These are phyloP conservation scores for Tipula helvola DNA, from an alignment of 2,888 invertebrate genomes.

Conservation along the genomic window DNA sequence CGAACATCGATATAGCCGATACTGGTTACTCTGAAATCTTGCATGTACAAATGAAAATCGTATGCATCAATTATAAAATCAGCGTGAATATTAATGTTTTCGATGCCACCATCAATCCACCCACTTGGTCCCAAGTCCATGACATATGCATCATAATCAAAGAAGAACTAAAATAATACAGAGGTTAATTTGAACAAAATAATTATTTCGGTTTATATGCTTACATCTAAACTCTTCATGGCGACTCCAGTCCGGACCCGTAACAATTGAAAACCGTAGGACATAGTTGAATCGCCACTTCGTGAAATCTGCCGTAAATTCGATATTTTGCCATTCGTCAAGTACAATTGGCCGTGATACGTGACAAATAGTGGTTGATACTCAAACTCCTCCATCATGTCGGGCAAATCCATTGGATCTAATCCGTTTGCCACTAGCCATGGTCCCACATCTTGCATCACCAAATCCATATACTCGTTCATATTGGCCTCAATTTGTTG, in stretches of 20 bases:
- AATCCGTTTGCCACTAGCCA: conserved; percentile 19
- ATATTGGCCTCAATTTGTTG: conserved; percentile 11
- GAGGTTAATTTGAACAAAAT: not conserved
- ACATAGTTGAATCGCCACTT: not conserved
- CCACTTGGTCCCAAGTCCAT: conserved; percentile 9
- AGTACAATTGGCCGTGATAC: conserved; percentile 22
- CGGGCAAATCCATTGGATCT: conserved; percentile 23
- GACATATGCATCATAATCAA: not conserved
- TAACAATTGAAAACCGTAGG: not conserved
- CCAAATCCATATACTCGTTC: conserved; percentile 20
- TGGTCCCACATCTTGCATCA: conserved; percentile 19
- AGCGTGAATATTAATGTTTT: not conserved
- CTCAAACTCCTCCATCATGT: conserved; percentile 18
- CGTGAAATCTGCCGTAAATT: not conserved
- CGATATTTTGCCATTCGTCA: conserved; percentile 19
- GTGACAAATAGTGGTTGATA: conserved; percentile 16
- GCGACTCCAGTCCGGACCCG: not conserved
- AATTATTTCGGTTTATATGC: no score
- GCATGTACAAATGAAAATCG: conserved; percentile 6
- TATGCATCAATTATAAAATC: not conserved
- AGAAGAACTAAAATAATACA: not conserved
- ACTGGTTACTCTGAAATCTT: not conserved
- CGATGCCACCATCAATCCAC: not conserved
- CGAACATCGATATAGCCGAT: conserved; percentile 16
- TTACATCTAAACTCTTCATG: not conserved